Base-by-base conservation (phyloP, 2,888 invertebrate genomes). In the Cacoxenus indagator region DNA sequence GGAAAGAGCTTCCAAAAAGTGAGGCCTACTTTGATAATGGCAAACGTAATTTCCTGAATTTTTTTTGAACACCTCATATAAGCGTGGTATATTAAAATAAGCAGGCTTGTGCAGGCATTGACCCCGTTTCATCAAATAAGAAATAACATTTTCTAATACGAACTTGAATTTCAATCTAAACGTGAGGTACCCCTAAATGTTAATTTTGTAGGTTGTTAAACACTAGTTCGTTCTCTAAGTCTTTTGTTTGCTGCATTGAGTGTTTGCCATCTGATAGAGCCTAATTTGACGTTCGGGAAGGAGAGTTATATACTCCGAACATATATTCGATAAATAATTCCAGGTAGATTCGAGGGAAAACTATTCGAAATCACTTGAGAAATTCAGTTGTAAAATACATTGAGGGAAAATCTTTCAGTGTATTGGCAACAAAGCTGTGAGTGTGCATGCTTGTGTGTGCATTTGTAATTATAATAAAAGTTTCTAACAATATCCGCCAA, bases 191-290 rank as follows among this genome's bases (percentile, higher is more conserved):
- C 19, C 26, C 71, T 67, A 70, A 74, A 74, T 78, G 78, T 76
- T 81, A 81, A 80, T 79, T 77, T n/a, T n/a, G n/a, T n/a, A n/a
- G n/a, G n/a, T n/a, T 78, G 81, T 75, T 78, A 81, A 71, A 68
- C 61, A 46, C 70, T 72, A 67, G 80, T 81, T 82, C 72, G 78
- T 78, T 78, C 76, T 75, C 74, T 78, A 76, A 80, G 78, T 81
- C 82, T 77, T 78, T 78, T 73, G 75, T 71, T 77, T 70, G 29
- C 37, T 8, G 22, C 45, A 27, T 26, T 68, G 37, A 43, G 9
- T 2, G 11, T 43, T 11, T 43, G 45, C 11, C n/a, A 43, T 43
- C n/a, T 11, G 43, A 43, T 8, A n/a, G 45, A 43, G 45, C 3
- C n/a, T n/a, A n/a, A n/a, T n/a, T n/a, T n/a, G n/a, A n/a, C n/a